These are phyloP conservation scores for Tricholaema leucomelas DNA, from an alignment of 2,113 vertebrate species.

Conservation along the genomic window DNA sequence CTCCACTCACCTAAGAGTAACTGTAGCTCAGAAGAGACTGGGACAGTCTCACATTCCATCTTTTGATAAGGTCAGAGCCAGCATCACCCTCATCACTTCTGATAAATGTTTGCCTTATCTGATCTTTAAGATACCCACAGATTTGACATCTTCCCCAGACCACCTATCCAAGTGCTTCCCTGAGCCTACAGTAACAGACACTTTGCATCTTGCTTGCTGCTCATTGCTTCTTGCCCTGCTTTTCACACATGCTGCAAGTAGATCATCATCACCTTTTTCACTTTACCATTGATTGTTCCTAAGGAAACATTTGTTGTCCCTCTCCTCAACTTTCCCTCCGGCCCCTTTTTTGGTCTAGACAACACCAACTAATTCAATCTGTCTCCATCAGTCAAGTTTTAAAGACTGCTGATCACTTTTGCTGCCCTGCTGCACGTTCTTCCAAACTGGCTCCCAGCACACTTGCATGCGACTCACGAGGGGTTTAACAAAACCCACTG, in stretches of 20 bases:
- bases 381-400: neutral
- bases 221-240: neutral
- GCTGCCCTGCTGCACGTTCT: neutral
- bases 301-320: neutral
- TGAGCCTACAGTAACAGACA: neutral
- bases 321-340: neutral
- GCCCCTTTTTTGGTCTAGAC: neutral
- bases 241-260: neutral
- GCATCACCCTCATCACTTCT: neutral
- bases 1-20: neutral
- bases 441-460: neutral
- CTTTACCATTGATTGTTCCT: neutral
- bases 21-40: neutral
- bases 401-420: neutral
- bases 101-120: neutral
- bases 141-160: neutral
- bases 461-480: neutral
- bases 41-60: neutral
- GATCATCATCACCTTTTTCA: neutral
- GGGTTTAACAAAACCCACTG: neutral
- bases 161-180: neutral
- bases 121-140: neutral
- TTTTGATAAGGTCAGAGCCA: neutral
- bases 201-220: neutral
- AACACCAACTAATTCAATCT: neutral